phyloP scores from a whole-genome alignment of 2,113 vertebrate species.

The Bubo bubo region DNA sequence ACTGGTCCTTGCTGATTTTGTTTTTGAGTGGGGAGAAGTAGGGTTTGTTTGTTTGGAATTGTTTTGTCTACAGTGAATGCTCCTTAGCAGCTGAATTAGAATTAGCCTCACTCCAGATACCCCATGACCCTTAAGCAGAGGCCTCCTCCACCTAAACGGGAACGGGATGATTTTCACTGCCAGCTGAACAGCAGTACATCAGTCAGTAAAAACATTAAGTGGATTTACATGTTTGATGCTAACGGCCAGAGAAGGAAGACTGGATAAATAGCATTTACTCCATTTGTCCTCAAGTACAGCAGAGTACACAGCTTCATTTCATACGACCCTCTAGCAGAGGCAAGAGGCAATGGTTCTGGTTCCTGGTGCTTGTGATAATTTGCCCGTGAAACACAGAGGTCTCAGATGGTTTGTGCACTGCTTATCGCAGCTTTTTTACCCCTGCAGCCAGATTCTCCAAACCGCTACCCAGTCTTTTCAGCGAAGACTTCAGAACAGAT shows the following conservation, averaged over 20 bases:
- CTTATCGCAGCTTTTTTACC: not conserved
- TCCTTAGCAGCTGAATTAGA: not conserved
- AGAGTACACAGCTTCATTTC: not conserved
- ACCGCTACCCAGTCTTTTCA: not conserved
- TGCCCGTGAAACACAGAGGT: not conserved
- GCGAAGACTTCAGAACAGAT: not conserved
- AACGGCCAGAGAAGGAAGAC: not conserved
- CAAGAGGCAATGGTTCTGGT: not conserved
- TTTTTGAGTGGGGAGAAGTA: not conserved
- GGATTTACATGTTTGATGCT: not conserved
- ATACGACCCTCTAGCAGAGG: not conserved
- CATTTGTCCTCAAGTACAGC: not conserved
- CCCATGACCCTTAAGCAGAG: not conserved
- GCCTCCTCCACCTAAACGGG: not conserved
- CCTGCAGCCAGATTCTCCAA: not conserved
- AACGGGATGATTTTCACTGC: not conserved
- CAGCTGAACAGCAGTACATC: not conserved
- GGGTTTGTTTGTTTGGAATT: not conserved
- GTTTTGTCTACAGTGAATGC: not conserved
- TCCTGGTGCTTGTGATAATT: not conserved
- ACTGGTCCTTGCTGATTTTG: not conserved
- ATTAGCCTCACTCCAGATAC: not conserved
- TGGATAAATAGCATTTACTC: not conserved
- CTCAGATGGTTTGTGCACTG: rapidly evolving
- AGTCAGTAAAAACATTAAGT: not conserved